These are phyloP conservation scores for Brachionus sp. DNA, from an alignment of 1,140 invertebrate genomes.

Conservation along the genomic window DNA sequence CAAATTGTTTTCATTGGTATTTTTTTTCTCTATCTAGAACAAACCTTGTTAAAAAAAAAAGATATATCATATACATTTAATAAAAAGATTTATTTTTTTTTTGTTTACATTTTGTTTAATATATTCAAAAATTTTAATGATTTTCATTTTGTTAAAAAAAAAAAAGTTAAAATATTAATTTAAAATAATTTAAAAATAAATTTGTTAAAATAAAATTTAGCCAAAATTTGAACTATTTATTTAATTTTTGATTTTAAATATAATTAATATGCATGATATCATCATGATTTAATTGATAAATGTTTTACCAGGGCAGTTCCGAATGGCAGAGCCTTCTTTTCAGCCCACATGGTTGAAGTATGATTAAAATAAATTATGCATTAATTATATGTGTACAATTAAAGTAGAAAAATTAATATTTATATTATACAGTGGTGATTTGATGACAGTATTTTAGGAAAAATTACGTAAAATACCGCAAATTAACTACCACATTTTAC, in stretches of 20 bases:
- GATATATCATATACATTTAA: background rate
- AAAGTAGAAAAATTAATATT: too few species aligned
- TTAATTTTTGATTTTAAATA: background rate
- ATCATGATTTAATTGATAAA: too few species aligned
- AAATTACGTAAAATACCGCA: too few species aligned
- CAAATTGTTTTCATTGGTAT: background rate
- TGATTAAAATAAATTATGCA: too few species aligned
- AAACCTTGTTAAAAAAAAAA: background rate
- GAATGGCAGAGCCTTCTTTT: too few species aligned
- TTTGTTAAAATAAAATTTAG: conserved; percentile 17
- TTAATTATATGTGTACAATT: too few species aligned
- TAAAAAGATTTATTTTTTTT: background rate
- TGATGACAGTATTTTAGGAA: too few species aligned
- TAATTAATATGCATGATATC: too few species aligned
- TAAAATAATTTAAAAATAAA: background rate
- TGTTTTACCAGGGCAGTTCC: too few species aligned
- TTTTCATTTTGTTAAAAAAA: background rate
- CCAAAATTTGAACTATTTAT: background rate
- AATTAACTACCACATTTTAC: too few species aligned
- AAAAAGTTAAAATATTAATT: background rate
- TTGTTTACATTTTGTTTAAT: background rate
- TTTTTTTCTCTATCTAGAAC: background rate
- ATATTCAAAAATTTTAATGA: background rate
- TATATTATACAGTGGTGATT: too few species aligned
- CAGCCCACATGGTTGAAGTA: too few species aligned